Percentiles rank a stretch among this genome's conserved stretches.
Evolutionary conservation across 2,797 vertebrate genomes (phyloP).

Genomic region (Busarellus nigricollis): DNA sequence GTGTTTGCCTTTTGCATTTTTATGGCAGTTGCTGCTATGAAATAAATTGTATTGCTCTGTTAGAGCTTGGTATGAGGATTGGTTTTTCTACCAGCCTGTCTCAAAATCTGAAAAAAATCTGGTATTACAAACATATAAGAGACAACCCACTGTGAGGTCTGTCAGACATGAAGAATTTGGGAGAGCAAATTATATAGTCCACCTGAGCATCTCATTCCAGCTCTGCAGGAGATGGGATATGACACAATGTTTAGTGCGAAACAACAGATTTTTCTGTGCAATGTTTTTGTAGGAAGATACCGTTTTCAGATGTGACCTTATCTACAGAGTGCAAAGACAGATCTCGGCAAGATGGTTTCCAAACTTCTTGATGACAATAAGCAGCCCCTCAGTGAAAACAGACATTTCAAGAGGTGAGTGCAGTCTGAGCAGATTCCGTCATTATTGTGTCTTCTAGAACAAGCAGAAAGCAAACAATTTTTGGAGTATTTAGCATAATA

Average conservation of each 20-base stretch:
- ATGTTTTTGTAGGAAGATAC: background rate
- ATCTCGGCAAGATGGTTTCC: background rate
- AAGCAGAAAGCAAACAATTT: background rate
- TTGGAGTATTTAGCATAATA: background rate
- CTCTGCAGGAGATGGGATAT: background rate
- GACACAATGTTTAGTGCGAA: background rate
- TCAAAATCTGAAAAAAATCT: background rate
- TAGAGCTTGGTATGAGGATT: background rate
- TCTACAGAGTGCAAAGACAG: background rate
- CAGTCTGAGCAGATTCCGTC: background rate
- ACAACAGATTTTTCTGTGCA: background rate
- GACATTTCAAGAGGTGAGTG: background rate
- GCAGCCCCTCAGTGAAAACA: background rate
- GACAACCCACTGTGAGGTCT: background rate
- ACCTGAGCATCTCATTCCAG: conserved; percentile 3
- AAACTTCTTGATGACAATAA: background rate
- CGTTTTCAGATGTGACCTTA: background rate
- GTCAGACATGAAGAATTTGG: background rate
- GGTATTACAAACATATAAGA: background rate
- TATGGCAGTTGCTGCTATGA: background rate
- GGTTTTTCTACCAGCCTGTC: background rate
- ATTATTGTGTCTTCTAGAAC: background rate
- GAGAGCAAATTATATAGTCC: background rate
- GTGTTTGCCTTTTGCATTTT: background rate
- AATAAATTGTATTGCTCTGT: background rate